phyloP scores from a whole-genome alignment of 2,888 invertebrate species.

The Ectemnius cavifrons region DNA sequence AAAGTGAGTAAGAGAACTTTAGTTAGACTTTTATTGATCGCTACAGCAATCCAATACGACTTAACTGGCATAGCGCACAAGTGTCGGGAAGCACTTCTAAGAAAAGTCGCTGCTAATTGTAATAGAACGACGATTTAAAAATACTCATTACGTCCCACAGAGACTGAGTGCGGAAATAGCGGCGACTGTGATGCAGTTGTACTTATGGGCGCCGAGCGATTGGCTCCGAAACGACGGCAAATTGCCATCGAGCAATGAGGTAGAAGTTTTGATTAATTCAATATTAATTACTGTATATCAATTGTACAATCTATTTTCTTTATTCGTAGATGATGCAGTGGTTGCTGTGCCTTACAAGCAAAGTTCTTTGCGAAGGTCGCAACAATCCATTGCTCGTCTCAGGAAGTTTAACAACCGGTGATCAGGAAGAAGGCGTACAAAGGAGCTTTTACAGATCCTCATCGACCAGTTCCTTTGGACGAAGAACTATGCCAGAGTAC shows the following conservation, averaged over 20 bases:
- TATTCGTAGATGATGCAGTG: conserved; percentile 84
- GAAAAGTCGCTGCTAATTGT: neutral
- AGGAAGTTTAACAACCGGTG: conserved; percentile 17
- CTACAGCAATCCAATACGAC: too few relatives aligned
- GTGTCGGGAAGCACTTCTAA: neutral
- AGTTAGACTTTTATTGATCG: neutral
- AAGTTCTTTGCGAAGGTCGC: conserved; percentile 84
- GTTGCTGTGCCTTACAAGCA: conserved; percentile 86
- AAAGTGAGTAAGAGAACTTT: conserved; percentile 75
- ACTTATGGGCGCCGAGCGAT: conserved; percentile 86
- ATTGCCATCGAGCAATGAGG: conserved; percentile 83
- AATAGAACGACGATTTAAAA: neutral
- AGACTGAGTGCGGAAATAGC: conserved; percentile 84
- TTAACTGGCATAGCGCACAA: too few relatives aligned
- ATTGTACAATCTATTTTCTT: conserved; percentile 16
- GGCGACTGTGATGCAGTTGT: conserved; percentile 87
- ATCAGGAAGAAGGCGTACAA: neutral
- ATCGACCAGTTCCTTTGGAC: conserved; percentile 75
- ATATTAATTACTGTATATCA: too few relatives aligned
- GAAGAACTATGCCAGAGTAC: conserved; percentile 86
- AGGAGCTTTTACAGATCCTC: conserved; percentile 55
- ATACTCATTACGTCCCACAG: conserved; percentile 67
- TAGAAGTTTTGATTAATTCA: conserved; percentile 60
- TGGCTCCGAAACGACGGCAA: conserved; percentile 81
- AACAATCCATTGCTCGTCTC: conserved; percentile 54